Conservation (phyloP, 2,113 vertebrate genomes). For the Gymnarchus niloticus region DNA sequence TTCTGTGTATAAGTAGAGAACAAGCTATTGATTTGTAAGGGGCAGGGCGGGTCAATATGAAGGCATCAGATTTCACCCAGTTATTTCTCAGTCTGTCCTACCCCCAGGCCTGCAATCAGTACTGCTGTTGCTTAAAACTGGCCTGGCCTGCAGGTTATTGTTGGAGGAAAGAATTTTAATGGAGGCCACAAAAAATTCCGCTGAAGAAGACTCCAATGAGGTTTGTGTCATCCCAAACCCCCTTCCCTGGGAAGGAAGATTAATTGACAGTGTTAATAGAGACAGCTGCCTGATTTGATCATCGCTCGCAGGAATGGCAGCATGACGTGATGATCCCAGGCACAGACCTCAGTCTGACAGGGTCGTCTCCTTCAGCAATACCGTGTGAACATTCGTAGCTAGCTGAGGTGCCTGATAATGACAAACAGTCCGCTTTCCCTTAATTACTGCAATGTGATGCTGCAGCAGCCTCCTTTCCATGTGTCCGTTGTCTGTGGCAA, state of each 20-base stretch:
- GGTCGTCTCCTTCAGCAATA: background rate
- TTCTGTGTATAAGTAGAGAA: background rate
- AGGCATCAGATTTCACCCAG: background rate
- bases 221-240: no score
- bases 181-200: no score
- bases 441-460: conserved; percentile 55
- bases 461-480: conserved; percentile 36
- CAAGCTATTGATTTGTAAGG: background rate
- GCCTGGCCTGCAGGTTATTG: background rate
- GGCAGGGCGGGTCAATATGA: background rate
- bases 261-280: background rate
- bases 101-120: background rate
- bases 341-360: background rate
- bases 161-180: background rate
- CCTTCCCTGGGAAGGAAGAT: no score
- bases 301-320: background rate
- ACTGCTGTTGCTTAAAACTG: background rate
- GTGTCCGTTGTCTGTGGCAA: conserved; percentile 44
- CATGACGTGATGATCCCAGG: background rate
- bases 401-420: background rate
- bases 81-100: background rate
- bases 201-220: no score
- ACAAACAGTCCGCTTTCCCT: conserved; percentile 46
- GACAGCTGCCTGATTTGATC: background rate
- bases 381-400: background rate